A percentile compares a stretch with the other conserved stretches of the same genome.
phyloP scores from a whole-genome alignment of 2,113 vertebrate species.

The Meriones unguiculatus region DNA sequence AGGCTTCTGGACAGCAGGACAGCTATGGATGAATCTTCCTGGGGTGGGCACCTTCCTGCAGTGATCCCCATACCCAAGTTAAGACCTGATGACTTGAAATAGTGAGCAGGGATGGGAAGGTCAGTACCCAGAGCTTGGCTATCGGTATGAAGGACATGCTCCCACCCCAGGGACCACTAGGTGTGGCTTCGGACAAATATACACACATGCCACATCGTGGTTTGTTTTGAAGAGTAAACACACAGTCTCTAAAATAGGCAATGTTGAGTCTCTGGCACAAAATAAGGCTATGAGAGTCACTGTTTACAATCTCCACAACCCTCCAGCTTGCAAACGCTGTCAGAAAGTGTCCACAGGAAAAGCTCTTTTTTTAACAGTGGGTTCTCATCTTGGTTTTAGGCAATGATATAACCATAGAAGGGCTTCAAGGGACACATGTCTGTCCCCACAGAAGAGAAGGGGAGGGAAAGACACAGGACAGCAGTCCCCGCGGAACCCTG shows the following conservation, averaged over 20 bases:
- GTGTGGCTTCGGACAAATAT: slow-evolving; percentile 60
- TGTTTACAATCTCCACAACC: slow-evolving; percentile 68
- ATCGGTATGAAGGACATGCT: not conserved
- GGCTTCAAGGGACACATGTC: not conserved
- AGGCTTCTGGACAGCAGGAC: not conserved
- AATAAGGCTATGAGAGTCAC: slow-evolving; percentile 41
- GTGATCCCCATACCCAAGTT: not conserved
- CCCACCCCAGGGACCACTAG: slow-evolving; percentile 13
- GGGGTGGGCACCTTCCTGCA: not conserved
- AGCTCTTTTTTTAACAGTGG: not conserved
- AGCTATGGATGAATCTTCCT: not conserved
- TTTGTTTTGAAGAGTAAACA: slow-evolving; percentile 60
- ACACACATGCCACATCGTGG: slow-evolving; percentile 28
- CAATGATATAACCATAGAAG: slow-evolving; percentile 34
- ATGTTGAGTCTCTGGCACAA: slow-evolving; percentile 73
- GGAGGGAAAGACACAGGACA: not conserved
- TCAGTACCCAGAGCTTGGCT: not conserved
- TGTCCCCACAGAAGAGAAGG: not conserved
- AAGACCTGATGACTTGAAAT: not conserved
- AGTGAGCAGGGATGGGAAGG: not conserved
- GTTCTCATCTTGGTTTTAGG: not conserved
- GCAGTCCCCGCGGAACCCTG: not conserved
- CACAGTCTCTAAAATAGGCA: slow-evolving; percentile 68
- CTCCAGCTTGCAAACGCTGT: slow-evolving; percentile 4
- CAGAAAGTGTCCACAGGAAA: slow-evolving; percentile 55